phyloP scores from a whole-genome alignment of 2,113 vertebrate species.

The Pseudopodoces humilis region DNA sequence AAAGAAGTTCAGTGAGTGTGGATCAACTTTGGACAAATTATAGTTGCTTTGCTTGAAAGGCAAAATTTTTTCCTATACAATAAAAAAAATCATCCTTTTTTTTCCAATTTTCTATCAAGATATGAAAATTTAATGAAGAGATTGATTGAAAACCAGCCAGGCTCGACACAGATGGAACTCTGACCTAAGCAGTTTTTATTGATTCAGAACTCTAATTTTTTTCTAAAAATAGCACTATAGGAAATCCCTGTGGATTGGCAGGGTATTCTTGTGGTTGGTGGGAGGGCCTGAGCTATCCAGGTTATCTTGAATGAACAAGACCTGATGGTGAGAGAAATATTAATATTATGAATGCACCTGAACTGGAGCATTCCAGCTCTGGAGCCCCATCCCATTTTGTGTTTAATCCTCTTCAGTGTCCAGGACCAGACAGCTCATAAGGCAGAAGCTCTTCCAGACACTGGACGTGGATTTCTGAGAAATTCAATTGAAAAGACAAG shows the following conservation, averaged over 20 bases:
- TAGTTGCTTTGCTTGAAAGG: neutral
- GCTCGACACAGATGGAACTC: neutral
- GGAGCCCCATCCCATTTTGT: neutral
- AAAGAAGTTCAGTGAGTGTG: neutral
- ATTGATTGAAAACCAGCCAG: neutral
- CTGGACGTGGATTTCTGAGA: neutral
- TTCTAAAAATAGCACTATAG: neutral
- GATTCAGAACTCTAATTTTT: neutral
- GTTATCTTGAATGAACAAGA: neutral
- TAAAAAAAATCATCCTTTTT: neutral
- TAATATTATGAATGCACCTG: neutral
- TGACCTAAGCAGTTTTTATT: neutral
- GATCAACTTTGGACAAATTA: neutral
- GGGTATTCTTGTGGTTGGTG: neutral
- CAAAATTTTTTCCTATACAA: neutral
- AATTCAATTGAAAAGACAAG: neutral
- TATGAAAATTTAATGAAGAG: neutral
- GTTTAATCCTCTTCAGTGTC: neutral
- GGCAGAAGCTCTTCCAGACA: neutral
- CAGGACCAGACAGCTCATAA: neutral
- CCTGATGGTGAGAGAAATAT: neutral
- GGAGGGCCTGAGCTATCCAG: neutral
- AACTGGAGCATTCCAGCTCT: neutral
- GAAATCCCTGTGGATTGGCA: neutral
- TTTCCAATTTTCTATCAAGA: neutral